Evolutionary conservation across 23 tunicate genomes (phyloP).

Genomic region (Pegea sp.): DNA sequence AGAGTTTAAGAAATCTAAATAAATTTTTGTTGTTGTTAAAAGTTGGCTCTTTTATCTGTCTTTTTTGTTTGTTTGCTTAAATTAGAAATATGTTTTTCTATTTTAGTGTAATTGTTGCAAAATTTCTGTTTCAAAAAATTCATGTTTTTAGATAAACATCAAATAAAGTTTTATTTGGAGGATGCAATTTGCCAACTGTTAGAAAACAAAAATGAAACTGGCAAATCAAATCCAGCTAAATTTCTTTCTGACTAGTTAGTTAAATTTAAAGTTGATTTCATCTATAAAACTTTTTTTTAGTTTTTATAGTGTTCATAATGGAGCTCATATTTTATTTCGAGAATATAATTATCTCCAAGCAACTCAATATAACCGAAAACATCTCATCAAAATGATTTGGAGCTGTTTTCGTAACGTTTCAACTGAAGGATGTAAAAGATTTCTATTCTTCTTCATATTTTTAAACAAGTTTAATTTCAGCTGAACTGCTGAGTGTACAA

Average conservation of each 20-base stretch:
- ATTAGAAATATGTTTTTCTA: too few relatives aligned
- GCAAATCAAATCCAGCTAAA: slow-evolving; percentile 39
- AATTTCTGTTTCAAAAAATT: too few relatives aligned
- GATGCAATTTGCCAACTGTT: slow-evolving; percentile 57
- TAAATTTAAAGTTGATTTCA: neutral
- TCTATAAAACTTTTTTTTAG: slow-evolving; percentile 2
- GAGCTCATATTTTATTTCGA: slow-evolving; percentile 46
- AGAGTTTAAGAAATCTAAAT: too few relatives aligned
- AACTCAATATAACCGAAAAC: slow-evolving; percentile 35
- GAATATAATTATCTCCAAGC: slow-evolving; percentile 38
- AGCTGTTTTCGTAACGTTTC: slow-evolving; percentile 60
- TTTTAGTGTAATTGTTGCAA: too few relatives aligned
- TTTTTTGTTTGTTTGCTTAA: too few relatives aligned
- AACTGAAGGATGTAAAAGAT: slow-evolving; percentile 27
- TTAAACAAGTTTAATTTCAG: neutral
- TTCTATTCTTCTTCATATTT: neutral
- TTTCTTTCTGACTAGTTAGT: slow-evolving; percentile 68
- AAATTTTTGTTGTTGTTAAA: too few relatives aligned
- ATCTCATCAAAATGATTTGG: slow-evolving; percentile 62
- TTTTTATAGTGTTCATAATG: slow-evolving; percentile 71
- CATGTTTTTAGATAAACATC: slow-evolving; percentile 38
- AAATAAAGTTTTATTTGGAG: slow-evolving; percentile 33
- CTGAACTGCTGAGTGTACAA: slow-evolving; percentile 68
- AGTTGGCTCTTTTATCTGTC: too few relatives aligned
- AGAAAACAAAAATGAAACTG: slow-evolving; percentile 49